Base-by-base conservation (phyloP, 2,113 vertebrate species). In the Bufo gargarizans region DNA sequence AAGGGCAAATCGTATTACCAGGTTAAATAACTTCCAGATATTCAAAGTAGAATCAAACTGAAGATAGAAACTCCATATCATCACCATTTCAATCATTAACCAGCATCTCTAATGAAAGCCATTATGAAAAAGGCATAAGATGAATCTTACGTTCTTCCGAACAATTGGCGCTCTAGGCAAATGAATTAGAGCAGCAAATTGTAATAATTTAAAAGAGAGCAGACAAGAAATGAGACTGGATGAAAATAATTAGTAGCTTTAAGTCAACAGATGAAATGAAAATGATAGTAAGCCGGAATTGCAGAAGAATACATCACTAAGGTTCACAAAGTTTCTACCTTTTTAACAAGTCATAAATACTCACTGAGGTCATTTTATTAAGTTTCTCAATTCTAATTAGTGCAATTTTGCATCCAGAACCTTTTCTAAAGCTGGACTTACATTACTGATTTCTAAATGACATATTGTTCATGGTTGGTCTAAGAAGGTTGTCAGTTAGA, bases 81-180 rank as follows among this genome's bases (percentile, higher is more conserved):
- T 79, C 12, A 12, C 47, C 76, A 79, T 86, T 79, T 79, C 49
- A 50, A 16, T 86, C 45, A 79, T 86, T 86, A 80, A 12, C 77
- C 49, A 69, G 76, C 59, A 77, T 19, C 50, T 77, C 56, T 86
- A 86, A 86, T 86, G 58, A 61, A 53, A 12, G 85, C 77, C 74
- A 86, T 79, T 86, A 86, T 86, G 77, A 61, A 86, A 86, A 86
- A 86, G n/a, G n/a, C 58, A 86, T 22, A 65, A 78, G 61, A 86
- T 86, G 47, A 86, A 55, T 79, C 76, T 49, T 86, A 80, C 77
- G 55, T 67, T 78, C 43, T 55, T 79, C 61, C 16, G 20, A 63
- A 69, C 61, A 86, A 69, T 69, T 80, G 85, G 59, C 16, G 49
- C 85, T 80, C 49, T 56, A 86, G 85, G 85, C 76, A 86, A 79